Evolutionary conservation across 2,113 vertebrate genomes (phyloP).

Genomic region (Serinus canaria): DNA sequence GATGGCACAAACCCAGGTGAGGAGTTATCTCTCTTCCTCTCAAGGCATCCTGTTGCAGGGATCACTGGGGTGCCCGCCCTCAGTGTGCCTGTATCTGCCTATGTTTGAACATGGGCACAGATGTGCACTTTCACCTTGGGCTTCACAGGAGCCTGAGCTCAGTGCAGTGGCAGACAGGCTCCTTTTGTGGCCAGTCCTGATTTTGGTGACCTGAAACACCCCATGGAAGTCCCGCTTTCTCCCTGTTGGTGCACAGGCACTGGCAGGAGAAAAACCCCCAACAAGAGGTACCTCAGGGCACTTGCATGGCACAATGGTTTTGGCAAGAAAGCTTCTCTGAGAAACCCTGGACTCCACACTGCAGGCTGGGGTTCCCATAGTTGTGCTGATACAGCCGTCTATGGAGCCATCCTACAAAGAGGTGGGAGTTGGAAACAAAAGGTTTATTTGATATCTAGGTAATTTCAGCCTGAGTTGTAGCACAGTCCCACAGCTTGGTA

Average conservation of each 20-base stretch:
- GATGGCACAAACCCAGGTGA: conserved; percentile 74
- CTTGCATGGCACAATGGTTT: background rate
- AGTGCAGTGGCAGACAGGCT: background rate
- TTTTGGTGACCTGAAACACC: background rate
- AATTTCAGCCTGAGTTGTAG: background rate
- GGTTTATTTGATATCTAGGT: background rate
- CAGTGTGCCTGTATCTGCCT: background rate
- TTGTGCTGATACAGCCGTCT: background rate
- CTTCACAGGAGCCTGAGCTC: background rate
- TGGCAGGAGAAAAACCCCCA: background rate
- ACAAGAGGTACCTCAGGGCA: background rate
- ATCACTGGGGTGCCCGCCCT: accelerated
- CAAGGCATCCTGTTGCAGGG: background rate
- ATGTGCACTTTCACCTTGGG: background rate
- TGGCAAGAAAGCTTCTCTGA: background rate
- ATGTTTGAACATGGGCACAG: background rate
- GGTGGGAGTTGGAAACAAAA: background rate
- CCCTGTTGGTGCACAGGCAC: background rate
- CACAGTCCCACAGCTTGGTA: background rate
- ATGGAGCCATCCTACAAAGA: background rate
- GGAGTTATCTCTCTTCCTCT: background rate
- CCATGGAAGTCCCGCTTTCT: background rate
- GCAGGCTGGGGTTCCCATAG: background rate
- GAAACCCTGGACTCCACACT: background rate
- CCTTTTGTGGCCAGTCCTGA: background rate